Percentiles rank a stretch among this genome's conserved stretches.
Evolutionary conservation across 1,140 invertebrate genomes (phyloP).

Genomic region (Leguminivora glycinivorella): DNA sequence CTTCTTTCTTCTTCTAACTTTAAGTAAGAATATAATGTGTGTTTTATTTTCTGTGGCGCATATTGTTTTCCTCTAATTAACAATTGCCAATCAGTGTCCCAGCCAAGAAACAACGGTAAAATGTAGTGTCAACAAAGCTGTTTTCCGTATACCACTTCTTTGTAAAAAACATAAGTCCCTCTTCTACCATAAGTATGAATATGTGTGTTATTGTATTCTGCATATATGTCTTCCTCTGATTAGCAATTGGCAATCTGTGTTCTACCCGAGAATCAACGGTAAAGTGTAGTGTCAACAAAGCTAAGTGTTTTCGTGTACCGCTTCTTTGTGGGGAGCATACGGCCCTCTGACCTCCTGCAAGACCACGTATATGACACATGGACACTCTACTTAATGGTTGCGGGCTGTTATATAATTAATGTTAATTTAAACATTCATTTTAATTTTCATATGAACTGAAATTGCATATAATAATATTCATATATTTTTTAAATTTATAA

Average conservation of each 20-base stretch:
- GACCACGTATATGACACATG: not conserved
- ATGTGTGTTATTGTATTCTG: too few species aligned
- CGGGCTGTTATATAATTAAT: too few species aligned
- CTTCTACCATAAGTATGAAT: not conserved
- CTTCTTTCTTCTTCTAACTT: too few species aligned
- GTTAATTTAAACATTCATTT: too few species aligned
- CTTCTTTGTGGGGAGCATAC: conserved; percentile 66
- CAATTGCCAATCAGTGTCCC: conserved; percentile 47
- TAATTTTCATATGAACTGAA: too few species aligned
- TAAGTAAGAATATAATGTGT: too few species aligned
- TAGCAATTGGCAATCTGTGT: conserved; percentile 45
- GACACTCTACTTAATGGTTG: too few species aligned
- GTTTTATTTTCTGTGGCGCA: too few species aligned
- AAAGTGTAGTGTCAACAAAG: conserved; percentile 76
- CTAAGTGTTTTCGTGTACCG: conserved; percentile 72
- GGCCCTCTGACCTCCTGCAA: not conserved
- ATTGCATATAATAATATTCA: too few species aligned
- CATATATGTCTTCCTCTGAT: not conserved
- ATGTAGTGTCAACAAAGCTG: conserved; percentile 75
- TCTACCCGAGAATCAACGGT: conserved; percentile 58
- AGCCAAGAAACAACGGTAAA: conserved; percentile 61
- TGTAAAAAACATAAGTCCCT: too few species aligned
- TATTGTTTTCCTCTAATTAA: not conserved
- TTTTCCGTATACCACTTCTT: conserved; percentile 58
- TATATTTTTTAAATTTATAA: too few species aligned